phyloP scores from a whole-genome alignment of 1,140 invertebrate species.

The Eumaeus atala region DNA sequence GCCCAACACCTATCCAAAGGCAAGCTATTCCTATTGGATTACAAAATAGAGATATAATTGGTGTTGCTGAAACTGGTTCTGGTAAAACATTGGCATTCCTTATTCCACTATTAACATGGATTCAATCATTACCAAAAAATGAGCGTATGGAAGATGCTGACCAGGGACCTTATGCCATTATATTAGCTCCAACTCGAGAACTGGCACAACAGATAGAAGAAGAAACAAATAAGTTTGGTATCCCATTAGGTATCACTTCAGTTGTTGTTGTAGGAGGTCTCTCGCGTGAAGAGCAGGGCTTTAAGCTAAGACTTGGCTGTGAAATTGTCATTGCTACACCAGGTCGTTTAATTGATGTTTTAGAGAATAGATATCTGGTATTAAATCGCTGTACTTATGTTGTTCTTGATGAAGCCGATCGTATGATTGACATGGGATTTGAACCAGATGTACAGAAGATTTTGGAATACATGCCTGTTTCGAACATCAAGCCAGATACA shows the following conservation, averaged over 20 bases:
- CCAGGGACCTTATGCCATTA: constrained; percentile 99
- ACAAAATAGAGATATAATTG: constrained; percentile 99
- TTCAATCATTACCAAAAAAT: constrained; percentile 97
- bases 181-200: constrained; percentile 98
- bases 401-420: constrained; percentile 95
- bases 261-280: constrained; percentile 99
- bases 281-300: constrained; percentile 98
- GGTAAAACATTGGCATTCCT: constrained; percentile 99
- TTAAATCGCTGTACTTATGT: constrained; percentile 96
- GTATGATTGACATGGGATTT: constrained; percentile 99
- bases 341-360: constrained; percentile 98
- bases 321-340: constrained; percentile 99
- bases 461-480: constrained; percentile 98
- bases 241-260: constrained; percentile 94
- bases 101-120: constrained; percentile 98
- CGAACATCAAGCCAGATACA: constrained; percentile 98
- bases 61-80: constrained; percentile 98
- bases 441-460: constrained; percentile 99
- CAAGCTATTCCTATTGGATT: constrained; percentile 99
- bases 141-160: constrained; percentile 93
- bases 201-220: constrained; percentile 99
- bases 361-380: constrained; percentile 98
- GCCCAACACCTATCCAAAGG: constrained; percentile 98
- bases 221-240: constrained; percentile 98
- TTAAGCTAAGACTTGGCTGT: constrained; percentile 95